phyloP scores from a whole-genome alignment of 2,113 vertebrate genomes.

The Indicator indicator region DNA sequence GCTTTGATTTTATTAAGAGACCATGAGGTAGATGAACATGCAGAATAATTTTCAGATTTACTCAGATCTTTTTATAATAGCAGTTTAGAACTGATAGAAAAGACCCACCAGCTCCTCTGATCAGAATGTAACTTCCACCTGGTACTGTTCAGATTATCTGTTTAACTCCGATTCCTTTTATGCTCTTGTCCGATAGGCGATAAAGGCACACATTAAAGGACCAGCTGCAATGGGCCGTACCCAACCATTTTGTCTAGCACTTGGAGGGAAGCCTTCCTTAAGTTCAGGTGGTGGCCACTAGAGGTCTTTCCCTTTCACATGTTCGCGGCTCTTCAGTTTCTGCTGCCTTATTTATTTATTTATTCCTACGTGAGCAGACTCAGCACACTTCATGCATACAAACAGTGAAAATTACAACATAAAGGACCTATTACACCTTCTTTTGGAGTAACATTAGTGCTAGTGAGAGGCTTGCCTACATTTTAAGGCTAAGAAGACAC shows the following conservation, averaged over 20 bases:
- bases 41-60: not conserved
- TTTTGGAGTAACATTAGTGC: conserved; percentile 67
- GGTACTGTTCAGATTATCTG: not conserved
- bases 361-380: conserved; percentile 80
- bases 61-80: rapidly evolving
- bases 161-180: not conserved
- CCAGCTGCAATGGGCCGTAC: not conserved
- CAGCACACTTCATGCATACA: conserved; percentile 74
- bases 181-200: not conserved
- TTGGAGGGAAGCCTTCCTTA: not conserved
- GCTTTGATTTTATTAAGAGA: not conserved
- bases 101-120: not conserved
- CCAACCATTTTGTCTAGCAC: conserved; percentile 49
- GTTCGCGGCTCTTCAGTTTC: conserved; percentile 61
- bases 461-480: conserved; percentile 55
- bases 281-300: conserved; percentile 76
- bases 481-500: conserved; percentile 45
- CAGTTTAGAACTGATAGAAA: not conserved
- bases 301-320: conserved; percentile 75
- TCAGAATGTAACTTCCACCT: not conserved
- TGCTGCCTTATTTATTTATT: conserved; percentile 74
- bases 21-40: not conserved
- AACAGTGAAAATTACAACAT: conserved; percentile 72
- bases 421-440: conserved; percentile 62
- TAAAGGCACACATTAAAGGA: not conserved